Conservation (phyloP, 1,140 invertebrate species). For the Drosophila simulans region DNA sequence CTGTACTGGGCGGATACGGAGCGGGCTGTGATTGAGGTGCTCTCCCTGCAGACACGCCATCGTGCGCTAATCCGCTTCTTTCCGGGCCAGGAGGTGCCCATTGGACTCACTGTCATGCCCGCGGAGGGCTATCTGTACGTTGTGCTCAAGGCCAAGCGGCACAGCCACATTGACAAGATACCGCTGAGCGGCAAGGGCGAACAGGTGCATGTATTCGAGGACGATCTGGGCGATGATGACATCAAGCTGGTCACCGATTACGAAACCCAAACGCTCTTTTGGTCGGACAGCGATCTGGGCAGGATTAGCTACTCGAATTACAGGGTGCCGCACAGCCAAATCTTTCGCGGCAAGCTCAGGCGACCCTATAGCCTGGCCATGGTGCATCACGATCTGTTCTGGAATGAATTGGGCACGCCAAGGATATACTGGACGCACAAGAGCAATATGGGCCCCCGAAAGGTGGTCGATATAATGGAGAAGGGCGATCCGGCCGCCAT, state of each 20-base stretch:
- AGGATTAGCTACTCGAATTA: constrained; percentile 74
- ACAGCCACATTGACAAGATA: constrained; percentile 87
- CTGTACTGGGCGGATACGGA: constrained; percentile 88
- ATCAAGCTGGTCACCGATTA: constrained; percentile 58
- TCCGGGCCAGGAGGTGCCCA: constrained; percentile 86
- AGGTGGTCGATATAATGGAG: constrained; percentile 64
- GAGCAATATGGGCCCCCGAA: constrained; percentile 76
- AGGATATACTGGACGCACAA: constrained; percentile 87
- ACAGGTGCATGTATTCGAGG: constrained; percentile 85
- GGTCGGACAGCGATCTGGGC: constrained; percentile 74
- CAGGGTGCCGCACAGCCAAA: constrained; percentile 64
- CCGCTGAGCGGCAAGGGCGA: constrained; percentile 86
- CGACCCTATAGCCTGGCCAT: constrained; percentile 86
- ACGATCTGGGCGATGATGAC: constrained; percentile 81
- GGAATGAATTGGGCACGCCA: constrained; percentile 86
- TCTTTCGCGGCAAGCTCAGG: constrained; percentile 73
- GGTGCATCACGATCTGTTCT: constrained; percentile 87
- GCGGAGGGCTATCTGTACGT: constrained; percentile 90
- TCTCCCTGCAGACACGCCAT: constrained; percentile 86
- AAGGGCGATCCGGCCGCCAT: constrained; percentile 18
- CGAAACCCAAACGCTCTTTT: constrained; percentile 58
- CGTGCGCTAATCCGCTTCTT: constrained; percentile 86
- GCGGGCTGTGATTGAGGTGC: constrained; percentile 86
- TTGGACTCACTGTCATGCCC: constrained; percentile 87
- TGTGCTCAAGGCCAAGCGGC: constrained; percentile 85